phyloP scores from a whole-genome alignment of 2,113 vertebrate genomes.

The Protobothrops flavoviridis region DNA sequence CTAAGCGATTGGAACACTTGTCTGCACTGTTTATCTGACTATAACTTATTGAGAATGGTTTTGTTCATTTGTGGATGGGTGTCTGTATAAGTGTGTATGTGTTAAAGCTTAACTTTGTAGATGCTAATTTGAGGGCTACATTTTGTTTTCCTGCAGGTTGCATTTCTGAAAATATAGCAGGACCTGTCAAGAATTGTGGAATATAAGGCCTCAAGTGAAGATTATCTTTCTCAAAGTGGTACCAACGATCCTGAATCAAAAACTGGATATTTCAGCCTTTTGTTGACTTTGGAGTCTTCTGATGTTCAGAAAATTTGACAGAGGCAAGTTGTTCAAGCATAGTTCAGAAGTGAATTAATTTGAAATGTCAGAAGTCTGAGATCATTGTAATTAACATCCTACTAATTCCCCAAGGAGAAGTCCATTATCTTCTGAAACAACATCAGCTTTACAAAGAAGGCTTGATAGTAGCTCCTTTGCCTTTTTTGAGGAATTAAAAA shows the following conservation, averaged over 20 bases:
- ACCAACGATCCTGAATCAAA: background rate
- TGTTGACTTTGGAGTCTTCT: constrained; percentile 26
- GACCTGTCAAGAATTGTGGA: fast-evolving
- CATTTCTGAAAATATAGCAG: constrained; percentile 75
- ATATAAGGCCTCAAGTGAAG: background rate
- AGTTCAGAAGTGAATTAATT: constrained; percentile 16
- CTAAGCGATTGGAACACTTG: background rate
- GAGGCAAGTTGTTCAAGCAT: constrained; percentile 13
- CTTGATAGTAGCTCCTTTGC: constrained; percentile 11
- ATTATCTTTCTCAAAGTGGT: background rate
- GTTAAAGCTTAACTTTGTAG: background rate
- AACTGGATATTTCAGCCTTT: constrained; percentile 12
- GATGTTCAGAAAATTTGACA: constrained; percentile 21
- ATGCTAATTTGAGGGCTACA: constrained; percentile 22
- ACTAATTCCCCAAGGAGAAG: constrained; percentile 47
- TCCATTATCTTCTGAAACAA: constrained; percentile 34
- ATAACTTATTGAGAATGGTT: background rate
- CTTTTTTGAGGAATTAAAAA: constrained; percentile 12
- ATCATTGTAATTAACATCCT: constrained; percentile 26
- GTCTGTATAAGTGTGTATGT: background rate
- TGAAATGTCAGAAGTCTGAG: constrained; percentile 27
- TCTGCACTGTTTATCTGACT: background rate
- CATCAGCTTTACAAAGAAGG: constrained; percentile 28
- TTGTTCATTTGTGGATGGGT: background rate
- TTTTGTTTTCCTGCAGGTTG: constrained; percentile 69